Conservation (phyloP, 2,797 vertebrate species). For the Ctenopoma kingsleyae region DNA sequence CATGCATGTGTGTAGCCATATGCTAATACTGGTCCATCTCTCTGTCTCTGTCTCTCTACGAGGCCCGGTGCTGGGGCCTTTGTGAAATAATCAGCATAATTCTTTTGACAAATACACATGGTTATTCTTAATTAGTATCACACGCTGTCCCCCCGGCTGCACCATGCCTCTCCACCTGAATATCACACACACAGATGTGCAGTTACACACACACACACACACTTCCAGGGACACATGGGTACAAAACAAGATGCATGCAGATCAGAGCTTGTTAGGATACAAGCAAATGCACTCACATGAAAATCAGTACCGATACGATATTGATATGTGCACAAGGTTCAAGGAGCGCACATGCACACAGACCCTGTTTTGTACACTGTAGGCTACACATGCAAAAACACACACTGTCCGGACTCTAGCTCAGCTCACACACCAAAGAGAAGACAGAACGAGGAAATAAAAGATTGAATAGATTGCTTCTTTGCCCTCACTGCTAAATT, state of each 20-base stretch:
- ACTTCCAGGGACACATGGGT: constrained; percentile 45
- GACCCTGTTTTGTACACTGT: constrained; percentile 27
- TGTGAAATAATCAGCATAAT: constrained; percentile 90
- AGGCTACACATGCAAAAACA: constrained; percentile 31
- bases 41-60: constrained; percentile 81
- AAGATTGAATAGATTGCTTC: constrained; percentile 78
- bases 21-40: constrained; percentile 82
- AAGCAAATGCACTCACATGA: constrained; percentile 30
- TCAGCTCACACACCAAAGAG: constrained; percentile 63
- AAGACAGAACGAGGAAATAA: constrained; percentile 63
- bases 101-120: constrained; percentile 92
- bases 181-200: constrained; percentile 73
- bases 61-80: constrained; percentile 82
- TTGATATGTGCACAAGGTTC: constrained; percentile 5
- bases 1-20: constrained; percentile 71
- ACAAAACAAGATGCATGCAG: constrained; percentile 51
- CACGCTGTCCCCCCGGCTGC: constrained; percentile 81
- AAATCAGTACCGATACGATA: background rate
- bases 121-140: constrained; percentile 93
- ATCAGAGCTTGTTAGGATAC: constrained; percentile 49
- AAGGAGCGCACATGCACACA: constrained; percentile 3
- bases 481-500: constrained; percentile 70
- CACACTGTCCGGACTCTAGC: constrained; percentile 37
- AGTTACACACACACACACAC: constrained; percentile 53
- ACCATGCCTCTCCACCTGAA: constrained; percentile 85